Base-by-base conservation (phyloP, 2,797 vertebrate genomes). In the Babyrousa celebensis region DNA sequence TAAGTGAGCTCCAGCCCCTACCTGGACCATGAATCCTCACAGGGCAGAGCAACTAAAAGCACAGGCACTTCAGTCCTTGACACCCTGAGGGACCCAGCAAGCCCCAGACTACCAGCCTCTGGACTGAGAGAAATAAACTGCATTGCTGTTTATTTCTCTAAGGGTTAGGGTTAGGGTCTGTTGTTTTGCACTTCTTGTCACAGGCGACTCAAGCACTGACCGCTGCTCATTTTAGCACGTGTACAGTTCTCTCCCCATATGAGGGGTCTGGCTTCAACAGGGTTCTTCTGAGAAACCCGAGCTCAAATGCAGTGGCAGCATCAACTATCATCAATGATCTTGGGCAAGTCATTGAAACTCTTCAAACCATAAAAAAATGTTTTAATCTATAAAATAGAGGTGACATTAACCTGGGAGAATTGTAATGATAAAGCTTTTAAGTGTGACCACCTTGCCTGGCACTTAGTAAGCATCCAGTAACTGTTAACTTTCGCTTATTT, bases 41-140 rank as follows among this genome's bases (percentile, higher is more conserved):
- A 56, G 71, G 18, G n/a, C 29, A 21, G 32, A 95, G 58, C 40
- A 77, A 23, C 25, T 52, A 16, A 52, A 84, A 65, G 43, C 32
- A 12, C 8, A 5, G n/a, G 18, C 7, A 4, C 32, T 25, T 89
- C 40, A 18, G 17, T 36, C 21, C 17, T 32, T 75, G n/a, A 65
- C 23, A n/a, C 14, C 63, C 10, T 12, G 7, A 27, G 40, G 16
- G 20, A 27, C 40, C 16, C 77, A 15, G 3, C 0, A 0, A 84
- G 32, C 63, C 67, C 67, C 3, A 21, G 48, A 10, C 43, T 48
- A 32, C 20, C 48, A 83, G 8, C 2, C 6, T 52, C n/a, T 70
- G 27, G 3, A 4, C 48, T 10, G 4, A n/a, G 32, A 94, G 36
- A 78, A 65, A 58, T 29, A 90, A 82, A 36, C 2, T 14, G 0